phyloP scores from a whole-genome alignment of 2,888 invertebrate species.

The Dendrolimus houi region DNA sequence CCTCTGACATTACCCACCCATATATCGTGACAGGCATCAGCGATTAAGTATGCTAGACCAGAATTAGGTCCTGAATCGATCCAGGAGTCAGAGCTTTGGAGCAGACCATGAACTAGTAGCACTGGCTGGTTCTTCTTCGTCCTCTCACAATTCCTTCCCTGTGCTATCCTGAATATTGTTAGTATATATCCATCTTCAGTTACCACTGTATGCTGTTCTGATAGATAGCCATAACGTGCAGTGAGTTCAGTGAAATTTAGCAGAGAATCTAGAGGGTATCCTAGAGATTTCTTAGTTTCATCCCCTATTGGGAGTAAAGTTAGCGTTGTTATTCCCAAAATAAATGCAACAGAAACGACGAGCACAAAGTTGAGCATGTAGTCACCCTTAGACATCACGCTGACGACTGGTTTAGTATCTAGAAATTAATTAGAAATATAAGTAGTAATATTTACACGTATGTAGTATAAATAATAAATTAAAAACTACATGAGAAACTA shows the following conservation, averaged over 20 bases:
- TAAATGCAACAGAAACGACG: not conserved
- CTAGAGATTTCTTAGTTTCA: not conserved
- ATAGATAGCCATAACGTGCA: constrained; percentile 29
- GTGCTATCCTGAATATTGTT: constrained; percentile 35
- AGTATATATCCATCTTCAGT: constrained; percentile 53
- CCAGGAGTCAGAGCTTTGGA: constrained; percentile 46
- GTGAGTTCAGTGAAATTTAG: constrained; percentile 38
- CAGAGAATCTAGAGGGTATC: constrained; percentile 18
- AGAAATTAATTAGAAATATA: not conserved
- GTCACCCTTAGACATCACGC: not conserved
- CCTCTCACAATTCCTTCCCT: constrained; percentile 33
- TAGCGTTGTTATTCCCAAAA: not conserved
- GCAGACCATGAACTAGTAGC: constrained; percentile 50
- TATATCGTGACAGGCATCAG: constrained; percentile 22
- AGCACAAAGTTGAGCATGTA: not conserved
- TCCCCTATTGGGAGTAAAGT: not conserved
- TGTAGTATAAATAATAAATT: too few species aligned
- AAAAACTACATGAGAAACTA: too few species aligned
- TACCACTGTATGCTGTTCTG: constrained; percentile 38
- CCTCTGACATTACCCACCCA: constrained; percentile 23
- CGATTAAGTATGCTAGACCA: constrained; percentile 29
- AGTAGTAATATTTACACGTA: too few species aligned
- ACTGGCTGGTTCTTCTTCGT: constrained; percentile 45
- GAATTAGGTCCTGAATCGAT: constrained; percentile 42
- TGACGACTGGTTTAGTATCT: not conserved